These are phyloP conservation scores for Melanotaenia parkinsoni DNA, from an alignment of 2,797 vertebrate species.

Conservation along the genomic window DNA sequence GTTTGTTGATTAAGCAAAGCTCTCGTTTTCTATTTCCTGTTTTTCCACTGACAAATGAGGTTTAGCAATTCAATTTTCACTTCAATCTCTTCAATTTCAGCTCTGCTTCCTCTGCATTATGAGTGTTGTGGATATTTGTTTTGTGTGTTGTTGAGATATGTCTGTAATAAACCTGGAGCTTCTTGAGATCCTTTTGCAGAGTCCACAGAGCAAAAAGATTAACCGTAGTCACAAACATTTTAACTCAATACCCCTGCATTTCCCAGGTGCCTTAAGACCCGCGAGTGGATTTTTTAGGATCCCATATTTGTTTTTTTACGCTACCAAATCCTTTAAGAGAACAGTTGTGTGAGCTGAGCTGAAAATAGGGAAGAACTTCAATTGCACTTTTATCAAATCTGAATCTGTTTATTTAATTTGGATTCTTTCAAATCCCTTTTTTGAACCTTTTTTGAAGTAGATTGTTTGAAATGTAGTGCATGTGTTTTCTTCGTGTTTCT, in stretches of 20 bases:
- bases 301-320: constrained; percentile 3
- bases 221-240: constrained; percentile 35
- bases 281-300: constrained; percentile 10
- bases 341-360: background rate
- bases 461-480: background rate
- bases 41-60: constrained; percentile 59
- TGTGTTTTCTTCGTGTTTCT: background rate
- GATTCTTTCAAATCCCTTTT: constrained; percentile 3
- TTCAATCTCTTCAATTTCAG: constrained; percentile 43
- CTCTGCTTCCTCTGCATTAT: constrained; percentile 12
- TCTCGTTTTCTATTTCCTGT: constrained; percentile 25
- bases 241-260: constrained; percentile 26
- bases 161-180: constrained; percentile 22
- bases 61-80: constrained; percentile 66
- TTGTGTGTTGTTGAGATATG: constrained; percentile 17
- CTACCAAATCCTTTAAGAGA: constrained; percentile 18
- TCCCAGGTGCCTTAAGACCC: constrained; percentile 27
- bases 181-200: constrained; percentile 26
- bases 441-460: background rate
- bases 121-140: constrained; percentile 20
- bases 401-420: background rate
- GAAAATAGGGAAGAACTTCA: constrained; percentile 1
- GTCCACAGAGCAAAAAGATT: constrained; percentile 43
- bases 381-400: constrained; percentile 9
- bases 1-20: constrained; percentile 27